Percentiles rank a stretch among this genome's conserved stretches.
Evolutionary conservation across 2,888 invertebrate species (phyloP).

Genomic region (Hydraecia micacea): DNA sequence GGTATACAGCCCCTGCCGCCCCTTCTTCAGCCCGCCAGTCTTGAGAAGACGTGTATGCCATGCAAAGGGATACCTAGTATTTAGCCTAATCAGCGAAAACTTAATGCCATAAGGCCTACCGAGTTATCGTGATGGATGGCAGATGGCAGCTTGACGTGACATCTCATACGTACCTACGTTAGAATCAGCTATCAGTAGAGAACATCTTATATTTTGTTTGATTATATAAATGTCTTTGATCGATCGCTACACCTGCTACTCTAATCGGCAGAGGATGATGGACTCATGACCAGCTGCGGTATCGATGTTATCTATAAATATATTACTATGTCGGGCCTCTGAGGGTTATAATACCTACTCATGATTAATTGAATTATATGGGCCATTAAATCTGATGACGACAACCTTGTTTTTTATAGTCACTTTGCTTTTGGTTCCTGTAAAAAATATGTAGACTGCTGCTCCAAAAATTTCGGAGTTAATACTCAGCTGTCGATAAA

Average conservation of each 20-base stretch:
- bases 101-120: background rate
- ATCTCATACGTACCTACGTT: background rate
- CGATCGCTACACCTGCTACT: slow-evolving; percentile 27
- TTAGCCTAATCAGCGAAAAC: background rate
- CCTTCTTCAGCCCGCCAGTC: background rate
- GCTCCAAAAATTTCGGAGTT: background rate
- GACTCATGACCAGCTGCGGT: slow-evolving; percentile 1
- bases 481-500: background rate
- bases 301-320: slow-evolving; percentile 14
- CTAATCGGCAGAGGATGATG: slow-evolving; percentile 10
- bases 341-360: background rate
- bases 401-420: background rate
- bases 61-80: background rate
- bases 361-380: background rate
- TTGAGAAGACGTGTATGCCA: too few relatives aligned
- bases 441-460: background rate
- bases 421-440: background rate
- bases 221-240: slow-evolving; percentile 28
- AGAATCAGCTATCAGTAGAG: slow-evolving; percentile 15
- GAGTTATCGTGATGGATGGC: slow-evolving; percentile 13
- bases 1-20: too few relatives aligned
- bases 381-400: background rate
- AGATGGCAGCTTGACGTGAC: background rate
- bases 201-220: background rate
- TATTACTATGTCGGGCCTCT: slow-evolving; percentile 1